A percentile compares a stretch with the other conserved stretches of the same genome.
These are phyloP conservation scores for Aeoliscus strigatus DNA, from an alignment of 2,797 vertebrate species.

Conservation along the genomic window DNA sequence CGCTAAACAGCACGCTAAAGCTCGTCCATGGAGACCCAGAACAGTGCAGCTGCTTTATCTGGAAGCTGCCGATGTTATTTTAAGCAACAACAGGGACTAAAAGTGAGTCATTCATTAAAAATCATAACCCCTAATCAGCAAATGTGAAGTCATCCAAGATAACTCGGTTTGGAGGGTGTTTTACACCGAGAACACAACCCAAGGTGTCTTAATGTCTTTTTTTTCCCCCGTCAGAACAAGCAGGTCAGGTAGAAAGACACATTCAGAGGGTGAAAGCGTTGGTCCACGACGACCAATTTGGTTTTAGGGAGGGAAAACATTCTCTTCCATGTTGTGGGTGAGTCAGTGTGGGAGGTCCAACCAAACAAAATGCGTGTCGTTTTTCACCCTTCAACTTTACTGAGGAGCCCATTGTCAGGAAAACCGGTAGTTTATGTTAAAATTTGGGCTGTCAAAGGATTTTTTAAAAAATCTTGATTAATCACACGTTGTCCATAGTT, in stretches of 20 bases:
- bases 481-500: too few species aligned
- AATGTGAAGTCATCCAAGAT: constrained; percentile 28
- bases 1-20: constrained; percentile 39
- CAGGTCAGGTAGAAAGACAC: too few species aligned
- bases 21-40: constrained; percentile 48
- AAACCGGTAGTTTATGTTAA: too few species aligned
- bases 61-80: constrained; percentile 64
- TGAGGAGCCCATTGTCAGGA: too few species aligned
- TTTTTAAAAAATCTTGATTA: too few species aligned
- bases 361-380: too few species aligned
- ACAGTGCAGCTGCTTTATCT: constrained; percentile 64
- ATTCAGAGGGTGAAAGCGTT: not conserved
- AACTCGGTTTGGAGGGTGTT: constrained; percentile 31
- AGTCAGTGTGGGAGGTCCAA: too few species aligned
- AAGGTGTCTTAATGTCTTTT: too few species aligned
- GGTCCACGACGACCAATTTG: constrained; percentile 1
- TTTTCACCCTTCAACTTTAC: too few species aligned
- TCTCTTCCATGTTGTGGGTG: constrained; percentile 1
- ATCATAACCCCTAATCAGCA: constrained; percentile 49
- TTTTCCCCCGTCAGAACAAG: too few species aligned
- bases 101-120: constrained; percentile 64
- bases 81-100: constrained; percentile 55
- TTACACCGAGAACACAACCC: constrained; percentile 8
- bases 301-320: not conserved
- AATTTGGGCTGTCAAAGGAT: too few species aligned